Percentiles rank a stretch among this genome's conserved stretches.
Evolutionary conservation across 2,797 vertebrate genomes (phyloP).

Genomic region (Smutsia temminckii): DNA sequence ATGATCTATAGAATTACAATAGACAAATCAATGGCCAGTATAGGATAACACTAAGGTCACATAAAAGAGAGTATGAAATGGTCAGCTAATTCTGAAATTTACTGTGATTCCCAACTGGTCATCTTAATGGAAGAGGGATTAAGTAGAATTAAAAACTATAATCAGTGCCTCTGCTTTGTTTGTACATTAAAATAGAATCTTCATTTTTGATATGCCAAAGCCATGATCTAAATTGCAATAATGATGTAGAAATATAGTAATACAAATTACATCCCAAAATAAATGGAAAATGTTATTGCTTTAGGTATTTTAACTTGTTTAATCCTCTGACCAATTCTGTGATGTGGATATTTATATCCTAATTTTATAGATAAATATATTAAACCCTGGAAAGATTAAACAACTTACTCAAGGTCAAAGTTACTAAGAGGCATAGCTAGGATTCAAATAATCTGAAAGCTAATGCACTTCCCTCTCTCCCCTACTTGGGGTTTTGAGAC

Average conservation of each 20-base stretch:
- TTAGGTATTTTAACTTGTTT: slow-evolving; percentile 18
- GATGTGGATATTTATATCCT: neutral
- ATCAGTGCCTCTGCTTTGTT: slow-evolving; percentile 13
- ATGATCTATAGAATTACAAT: slow-evolving; percentile 65
- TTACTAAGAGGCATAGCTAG: neutral
- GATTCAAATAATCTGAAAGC: neutral
- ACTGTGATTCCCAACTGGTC: neutral
- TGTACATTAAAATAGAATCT: slow-evolving; percentile 34
- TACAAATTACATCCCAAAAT: neutral
- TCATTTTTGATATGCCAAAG: slow-evolving; percentile 11
- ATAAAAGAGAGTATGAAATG: neutral
- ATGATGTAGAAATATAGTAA: neutral
- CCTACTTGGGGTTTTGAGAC: neutral
- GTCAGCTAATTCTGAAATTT: slow-evolving; percentile 41
- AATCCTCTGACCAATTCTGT: neutral
- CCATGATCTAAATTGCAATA: slow-evolving; percentile 45
- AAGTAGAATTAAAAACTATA: slow-evolving; percentile 33
- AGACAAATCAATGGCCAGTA: slow-evolving; percentile 68
- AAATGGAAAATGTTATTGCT: neutral
- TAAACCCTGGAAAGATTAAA: slow-evolving; percentile 29
- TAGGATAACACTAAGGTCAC: slow-evolving; percentile 60
- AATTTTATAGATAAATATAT: neutral
- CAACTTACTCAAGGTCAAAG: slow-evolving; percentile 21
- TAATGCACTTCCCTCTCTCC: neutral
- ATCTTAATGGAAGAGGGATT: slow-evolving; percentile 28